A percentile compares a stretch with the other conserved stretches of the same genome.
phyloP scores from a whole-genome alignment of 1,140 invertebrate genomes.

The Drosophila ironensis region DNA sequence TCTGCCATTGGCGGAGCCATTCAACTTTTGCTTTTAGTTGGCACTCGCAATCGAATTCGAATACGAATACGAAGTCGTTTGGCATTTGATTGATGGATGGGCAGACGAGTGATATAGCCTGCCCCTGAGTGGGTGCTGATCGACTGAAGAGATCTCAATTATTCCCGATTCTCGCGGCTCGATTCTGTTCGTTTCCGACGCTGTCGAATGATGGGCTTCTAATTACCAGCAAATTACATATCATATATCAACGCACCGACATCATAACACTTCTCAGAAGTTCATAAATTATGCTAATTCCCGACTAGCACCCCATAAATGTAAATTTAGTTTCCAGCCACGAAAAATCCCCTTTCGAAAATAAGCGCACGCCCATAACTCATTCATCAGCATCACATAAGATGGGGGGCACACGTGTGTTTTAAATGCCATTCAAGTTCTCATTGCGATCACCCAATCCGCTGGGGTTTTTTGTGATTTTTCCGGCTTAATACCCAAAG shows the following conservation, averaged over 20 bases:
- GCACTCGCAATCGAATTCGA: not conserved
- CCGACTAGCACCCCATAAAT: constrained; percentile 21
- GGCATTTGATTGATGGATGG: constrained; percentile 56
- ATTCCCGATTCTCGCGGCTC: constrained; percentile 14
- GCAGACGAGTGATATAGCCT: constrained; percentile 24
- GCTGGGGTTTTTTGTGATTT: not conserved
- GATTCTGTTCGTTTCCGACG: not conserved
- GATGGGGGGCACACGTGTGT: constrained; percentile 22
- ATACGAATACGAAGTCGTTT: too few species aligned
- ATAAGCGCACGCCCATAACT: constrained; percentile 5
- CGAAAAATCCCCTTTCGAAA: constrained; percentile 1
- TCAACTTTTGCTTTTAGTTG: constrained; percentile 69
- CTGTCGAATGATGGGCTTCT: constrained; percentile 19
- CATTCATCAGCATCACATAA: constrained; percentile 33
- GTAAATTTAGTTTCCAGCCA: constrained; percentile 19
- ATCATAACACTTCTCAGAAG: constrained; percentile 20
- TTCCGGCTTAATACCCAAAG: constrained; percentile 9
- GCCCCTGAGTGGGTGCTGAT: constrained; percentile 32
- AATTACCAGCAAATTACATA: constrained; percentile 42
- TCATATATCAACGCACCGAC: constrained; percentile 35
- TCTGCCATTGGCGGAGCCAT: constrained; percentile 32
- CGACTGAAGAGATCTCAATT: constrained; percentile 62
- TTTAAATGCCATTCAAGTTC: constrained; percentile 1
- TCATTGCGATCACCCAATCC: constrained; percentile 20
- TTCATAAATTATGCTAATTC: constrained; percentile 48